Percentiles rank a stretch among this genome's conserved stretches.
phyloP scores from a whole-genome alignment of 37 sponge, comb jelly and placozoan species.

The Cladorhizidae sp. region DNA sequence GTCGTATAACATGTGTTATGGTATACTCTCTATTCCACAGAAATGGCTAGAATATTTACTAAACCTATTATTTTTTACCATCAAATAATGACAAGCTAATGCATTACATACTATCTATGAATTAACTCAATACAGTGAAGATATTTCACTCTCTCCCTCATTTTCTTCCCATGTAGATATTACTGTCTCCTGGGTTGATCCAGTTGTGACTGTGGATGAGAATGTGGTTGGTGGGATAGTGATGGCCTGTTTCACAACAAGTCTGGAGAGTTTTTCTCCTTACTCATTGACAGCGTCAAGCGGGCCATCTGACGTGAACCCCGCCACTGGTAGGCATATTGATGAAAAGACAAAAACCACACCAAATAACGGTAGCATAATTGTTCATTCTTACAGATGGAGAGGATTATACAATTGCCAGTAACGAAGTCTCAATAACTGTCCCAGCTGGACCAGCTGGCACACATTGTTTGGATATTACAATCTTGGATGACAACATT shows the following conservation, averaged over 20 bases:
- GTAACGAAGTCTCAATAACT: background rate
- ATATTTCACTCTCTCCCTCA: too few relatives aligned
- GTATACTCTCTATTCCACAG: too few relatives aligned
- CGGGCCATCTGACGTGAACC: background rate
- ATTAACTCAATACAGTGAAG: too few relatives aligned
- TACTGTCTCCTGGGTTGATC: background rate
- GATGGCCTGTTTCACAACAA: slow-evolving; percentile 6
- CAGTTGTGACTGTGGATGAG: background rate
- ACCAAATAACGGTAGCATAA: background rate
- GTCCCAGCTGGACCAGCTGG: background rate
- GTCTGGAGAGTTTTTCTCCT: background rate
- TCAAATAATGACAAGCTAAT: too few relatives aligned
- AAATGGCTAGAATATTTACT: too few relatives aligned
- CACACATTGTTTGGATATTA: background rate
- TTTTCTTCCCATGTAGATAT: background rate
- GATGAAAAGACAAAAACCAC: background rate
- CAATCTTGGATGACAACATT: slow-evolving; percentile 10
- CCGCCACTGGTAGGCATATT: background rate
- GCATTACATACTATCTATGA: too few relatives aligned
- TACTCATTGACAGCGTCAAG: background rate
- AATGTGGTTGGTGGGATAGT: background rate
- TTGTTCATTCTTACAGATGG: background rate
- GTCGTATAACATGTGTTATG: too few relatives aligned
- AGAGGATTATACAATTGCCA: background rate
- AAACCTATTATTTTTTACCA: too few relatives aligned